Conservation (phyloP, 2,113 vertebrate genomes). For the Rhea americana region DNA sequence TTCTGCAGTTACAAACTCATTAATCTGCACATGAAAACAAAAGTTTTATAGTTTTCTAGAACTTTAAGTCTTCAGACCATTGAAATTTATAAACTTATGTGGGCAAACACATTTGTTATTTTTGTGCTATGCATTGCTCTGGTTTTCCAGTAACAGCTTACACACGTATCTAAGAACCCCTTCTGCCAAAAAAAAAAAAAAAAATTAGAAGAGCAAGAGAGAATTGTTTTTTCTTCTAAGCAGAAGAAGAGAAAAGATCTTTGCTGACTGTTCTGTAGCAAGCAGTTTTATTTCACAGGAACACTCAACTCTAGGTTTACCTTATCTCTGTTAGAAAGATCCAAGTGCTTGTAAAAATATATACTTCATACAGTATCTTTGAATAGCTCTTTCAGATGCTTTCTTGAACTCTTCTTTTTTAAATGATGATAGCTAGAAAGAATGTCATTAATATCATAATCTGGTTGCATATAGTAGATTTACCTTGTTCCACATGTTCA, state of each 20-base stretch:
- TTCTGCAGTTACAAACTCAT: not conserved
- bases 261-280: not conserved
- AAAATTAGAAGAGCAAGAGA: not conserved
- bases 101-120: not conserved
- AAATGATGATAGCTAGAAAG: not conserved
- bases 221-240: not conserved
- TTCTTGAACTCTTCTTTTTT: not conserved
- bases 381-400: not conserved
- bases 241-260: not conserved
- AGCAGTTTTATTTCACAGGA: not conserved
- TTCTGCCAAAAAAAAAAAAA: not conserved
- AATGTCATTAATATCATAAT: not conserved
- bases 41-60: not conserved
- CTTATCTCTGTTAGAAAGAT: not conserved
- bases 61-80: not conserved
- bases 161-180: not conserved
- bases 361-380: not conserved
- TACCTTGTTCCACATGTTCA: slow-evolving; percentile 97
- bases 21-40: not conserved
- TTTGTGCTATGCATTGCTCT: not conserved
- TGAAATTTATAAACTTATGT: not conserved
- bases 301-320: not conserved
- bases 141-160: not conserved
- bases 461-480: not conserved
- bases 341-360: not conserved